Evolutionary conservation across 2,113 vertebrate genomes (phyloP).

Genomic region (Desmodus rotundus): DNA sequence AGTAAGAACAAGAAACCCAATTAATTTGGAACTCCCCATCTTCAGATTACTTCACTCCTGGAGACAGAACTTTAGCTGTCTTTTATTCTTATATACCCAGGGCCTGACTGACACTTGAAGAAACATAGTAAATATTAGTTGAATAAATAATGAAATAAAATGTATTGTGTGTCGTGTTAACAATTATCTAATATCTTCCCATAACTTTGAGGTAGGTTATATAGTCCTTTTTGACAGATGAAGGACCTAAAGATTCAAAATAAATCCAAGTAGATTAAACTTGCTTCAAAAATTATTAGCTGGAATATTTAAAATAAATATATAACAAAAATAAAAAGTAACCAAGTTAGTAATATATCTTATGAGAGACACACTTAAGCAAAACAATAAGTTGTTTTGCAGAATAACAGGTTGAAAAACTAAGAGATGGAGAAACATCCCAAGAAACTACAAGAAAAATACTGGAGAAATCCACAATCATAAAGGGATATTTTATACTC

Average conservation of each 20-base stretch:
- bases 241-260: background rate
- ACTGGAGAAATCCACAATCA: background rate
- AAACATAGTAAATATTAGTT: background rate
- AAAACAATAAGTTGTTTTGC: background rate
- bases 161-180: background rate
- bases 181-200: background rate
- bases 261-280: conserved; percentile 14
- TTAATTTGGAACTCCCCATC: background rate
- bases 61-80: background rate
- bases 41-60: background rate
- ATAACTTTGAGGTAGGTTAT: background rate
- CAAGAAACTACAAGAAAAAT: background rate
- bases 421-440: background rate
- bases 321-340: background rate
- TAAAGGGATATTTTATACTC: background rate
- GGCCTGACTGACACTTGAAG: background rate
- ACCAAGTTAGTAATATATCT: background rate
- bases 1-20: background rate
- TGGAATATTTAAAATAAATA: background rate
- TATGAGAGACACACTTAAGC: background rate
- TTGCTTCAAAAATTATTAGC: background rate
- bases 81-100: background rate
- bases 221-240: background rate
- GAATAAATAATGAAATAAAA: background rate
- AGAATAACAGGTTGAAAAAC: background rate